These are phyloP conservation scores for Ptychobarbus kaznakovi DNA, from an alignment of 2,797 vertebrate genomes.

Conservation along the genomic window DNA sequence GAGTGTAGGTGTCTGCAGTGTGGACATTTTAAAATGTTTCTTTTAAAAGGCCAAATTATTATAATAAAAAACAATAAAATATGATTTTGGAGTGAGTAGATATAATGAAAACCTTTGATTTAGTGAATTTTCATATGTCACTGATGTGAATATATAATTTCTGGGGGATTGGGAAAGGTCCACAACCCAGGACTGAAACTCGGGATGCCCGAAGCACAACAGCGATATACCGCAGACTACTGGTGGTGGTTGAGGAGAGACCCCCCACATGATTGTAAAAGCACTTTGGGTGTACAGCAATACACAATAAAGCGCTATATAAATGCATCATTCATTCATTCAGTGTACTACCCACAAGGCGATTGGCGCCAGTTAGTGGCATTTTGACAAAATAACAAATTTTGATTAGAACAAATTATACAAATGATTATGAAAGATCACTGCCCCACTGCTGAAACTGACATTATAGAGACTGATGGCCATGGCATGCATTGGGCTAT, in stretches of 20 bases:
- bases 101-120: neutral
- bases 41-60: neutral
- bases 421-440: neutral
- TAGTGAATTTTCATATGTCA: neutral
- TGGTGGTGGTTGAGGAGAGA: too few species aligned
- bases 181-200: too few species aligned
- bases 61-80: neutral
- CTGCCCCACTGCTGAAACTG: neutral
- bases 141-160: neutral
- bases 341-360: too few species aligned
- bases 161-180: neutral
- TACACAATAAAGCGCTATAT: too few species aligned
- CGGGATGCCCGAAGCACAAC: too few species aligned
- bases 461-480: neutral
- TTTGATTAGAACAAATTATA: neutral
- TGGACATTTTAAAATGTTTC: neutral
- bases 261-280: too few species aligned
- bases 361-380: too few species aligned
- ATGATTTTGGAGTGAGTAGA: neutral
- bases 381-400: neutral
- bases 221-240: too few species aligned
- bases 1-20: neutral
- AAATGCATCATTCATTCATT: too few species aligned
- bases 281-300: too few species aligned
- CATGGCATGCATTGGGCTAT: neutral